Percentiles rank a stretch among this genome's conserved stretches.
phyloP scores from a whole-genome alignment of 2,797 vertebrate species.

The Falco rusticolus region DNA sequence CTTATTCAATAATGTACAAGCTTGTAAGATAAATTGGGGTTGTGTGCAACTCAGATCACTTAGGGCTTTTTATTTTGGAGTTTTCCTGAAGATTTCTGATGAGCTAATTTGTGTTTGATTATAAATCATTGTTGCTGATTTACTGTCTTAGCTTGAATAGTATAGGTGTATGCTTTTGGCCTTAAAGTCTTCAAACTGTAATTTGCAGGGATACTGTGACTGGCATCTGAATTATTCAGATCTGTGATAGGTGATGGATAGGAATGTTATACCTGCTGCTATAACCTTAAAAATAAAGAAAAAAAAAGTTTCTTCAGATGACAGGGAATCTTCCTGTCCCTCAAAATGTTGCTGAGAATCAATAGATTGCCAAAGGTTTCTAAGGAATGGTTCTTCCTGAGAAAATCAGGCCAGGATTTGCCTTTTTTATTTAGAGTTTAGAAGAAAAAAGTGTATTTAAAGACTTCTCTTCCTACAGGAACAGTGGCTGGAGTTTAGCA shows the following conservation, averaged over 20 bases:
- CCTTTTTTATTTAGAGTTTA: neutral
- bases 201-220: neutral
- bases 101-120: neutral
- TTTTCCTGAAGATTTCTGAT: neutral
- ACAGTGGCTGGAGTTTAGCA: neutral
- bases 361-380: neutral
- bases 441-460: neutral
- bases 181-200: neutral
- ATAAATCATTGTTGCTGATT: neutral
- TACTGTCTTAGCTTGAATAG: neutral
- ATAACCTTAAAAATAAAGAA: neutral
- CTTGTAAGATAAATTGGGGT: neutral
- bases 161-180: neutral
- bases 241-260: neutral
- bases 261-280: neutral
- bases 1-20: neutral
- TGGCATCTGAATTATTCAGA: neutral
- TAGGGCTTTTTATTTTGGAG: neutral
- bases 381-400: neutral
- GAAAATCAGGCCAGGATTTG: neutral
- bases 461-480: neutral
- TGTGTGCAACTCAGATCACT: neutral
- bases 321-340: neutral
- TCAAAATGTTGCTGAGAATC: neutral
- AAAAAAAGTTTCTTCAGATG: neutral